Base-by-base conservation (phyloP, 2,888 invertebrate genomes). In the Folsomia manolachei region DNA sequence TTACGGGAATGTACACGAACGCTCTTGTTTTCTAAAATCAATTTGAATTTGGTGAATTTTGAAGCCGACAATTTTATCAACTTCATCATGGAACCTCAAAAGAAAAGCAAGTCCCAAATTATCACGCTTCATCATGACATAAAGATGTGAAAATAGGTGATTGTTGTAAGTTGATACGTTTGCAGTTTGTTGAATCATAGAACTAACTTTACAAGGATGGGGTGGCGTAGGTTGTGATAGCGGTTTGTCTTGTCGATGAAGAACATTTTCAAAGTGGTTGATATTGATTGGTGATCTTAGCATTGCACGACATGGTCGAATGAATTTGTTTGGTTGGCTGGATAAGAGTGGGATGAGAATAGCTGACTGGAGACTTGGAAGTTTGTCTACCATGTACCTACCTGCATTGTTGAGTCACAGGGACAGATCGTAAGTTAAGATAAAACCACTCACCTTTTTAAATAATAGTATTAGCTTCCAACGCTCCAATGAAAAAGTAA, bases 391-490 rank as follows among this genome's bases (percentile, higher is more conserved):
- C n/a, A 39, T 39, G 14, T 39, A 4, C 39, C 39, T 39, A 14
- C 39, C 14, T 39, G 39, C 7, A 14, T 39, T 39, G 39, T 39
- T 9, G 14, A 39, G 39, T 39, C 39, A 39, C 7, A 39, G 14
- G 14, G 14, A 39, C 39, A 39, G 39, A 39, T 39, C 39, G 39
- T 39, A 64, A 64, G 27, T 64, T 27, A 9, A 18, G 64, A 64
- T 64, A 64, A 64, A 27, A 27, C 52, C 39, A 39, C 65, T 67
- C 67, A 67, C 67, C 67, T 67, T 56, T 60, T 67, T 67, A 67
- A 67, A 66, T 66, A 56, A 60, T 26, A 39, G 67, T 56, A 67
- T 67, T 60, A 67, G 4, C 53, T n/a, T 67, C 67, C 56, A 66
- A 11, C 19, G 18, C 23, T 56, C 67, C 56, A 67, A n/a, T 24